phyloP scores from a whole-genome alignment of 2,888 invertebrate genomes.

The Drosophila histrio region DNA sequence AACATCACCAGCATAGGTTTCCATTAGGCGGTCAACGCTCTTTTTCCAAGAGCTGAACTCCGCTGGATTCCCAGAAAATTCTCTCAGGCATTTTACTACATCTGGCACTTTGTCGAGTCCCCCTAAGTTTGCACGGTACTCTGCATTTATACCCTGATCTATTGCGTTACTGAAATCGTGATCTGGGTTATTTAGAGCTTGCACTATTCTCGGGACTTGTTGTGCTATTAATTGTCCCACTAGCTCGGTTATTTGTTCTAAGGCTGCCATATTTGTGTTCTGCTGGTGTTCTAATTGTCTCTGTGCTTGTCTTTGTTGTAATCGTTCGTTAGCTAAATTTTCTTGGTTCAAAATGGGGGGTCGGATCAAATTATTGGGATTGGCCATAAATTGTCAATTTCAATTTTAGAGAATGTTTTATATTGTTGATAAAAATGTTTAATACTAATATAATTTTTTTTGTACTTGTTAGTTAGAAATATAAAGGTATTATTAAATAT shows the following conservation, averaged over 20 bases:
- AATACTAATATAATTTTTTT: neutral
- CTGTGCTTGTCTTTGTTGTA: neutral
- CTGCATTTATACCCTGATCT: neutral
- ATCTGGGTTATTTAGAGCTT: neutral
- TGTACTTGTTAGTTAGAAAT: neutral
- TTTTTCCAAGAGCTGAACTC: neutral
- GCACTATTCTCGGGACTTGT: neutral
- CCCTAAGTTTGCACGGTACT: neutral
- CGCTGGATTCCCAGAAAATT: neutral
- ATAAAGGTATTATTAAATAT: neutral
- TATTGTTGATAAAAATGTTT: too few species aligned
- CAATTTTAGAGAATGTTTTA: too few species aligned
- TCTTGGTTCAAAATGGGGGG: neutral
- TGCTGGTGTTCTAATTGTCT: neutral
- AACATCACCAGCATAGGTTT: too few species aligned
- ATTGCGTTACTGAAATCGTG: neutral
- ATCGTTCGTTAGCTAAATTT: neutral
- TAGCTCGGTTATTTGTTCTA: neutral
- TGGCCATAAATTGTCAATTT: too few species aligned
- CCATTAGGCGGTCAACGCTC: constrained; percentile 1
- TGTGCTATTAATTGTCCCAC: neutral
- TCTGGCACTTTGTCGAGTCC: neutral
- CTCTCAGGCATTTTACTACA: neutral
- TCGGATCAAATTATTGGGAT: neutral
- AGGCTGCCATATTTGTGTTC: neutral